Base-by-base conservation (phyloP, 2,113 vertebrate genomes). In the Seriola quinqueradiata region DNA sequence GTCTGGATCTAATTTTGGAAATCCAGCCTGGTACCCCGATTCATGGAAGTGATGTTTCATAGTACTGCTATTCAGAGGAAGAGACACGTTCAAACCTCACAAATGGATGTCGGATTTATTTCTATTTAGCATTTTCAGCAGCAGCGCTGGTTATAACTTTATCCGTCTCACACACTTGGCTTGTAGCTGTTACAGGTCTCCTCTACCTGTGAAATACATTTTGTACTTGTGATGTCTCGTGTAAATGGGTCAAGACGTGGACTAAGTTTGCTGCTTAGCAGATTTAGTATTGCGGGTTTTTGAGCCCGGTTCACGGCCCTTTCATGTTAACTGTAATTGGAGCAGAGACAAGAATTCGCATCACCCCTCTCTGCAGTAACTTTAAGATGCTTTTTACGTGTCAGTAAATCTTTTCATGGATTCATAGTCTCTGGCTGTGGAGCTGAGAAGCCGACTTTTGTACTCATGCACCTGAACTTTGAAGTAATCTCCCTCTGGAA, bases 1-100 rank as follows among this genome's bases (percentile, higher is more conserved):
- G 71, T 72, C 57, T 50, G 50, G 10, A 42, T 91, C 87, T 88
- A 87, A 87, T 82, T 90, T 84, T 89, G 76, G 91, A 86, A 60
- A 77, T 32, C 52, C 42, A 23, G 76, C 69, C 82, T n/a, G 44
- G 65, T 44, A 36, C 66, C 44, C 73, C 52, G 71, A 60, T 89
- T 91, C 83, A 79, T 10, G 70, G 74, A 84, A 79, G 23, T 46
- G 58, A 50, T 23, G 19, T 73, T 77, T 74, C 52, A 46, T 8
- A 11, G 70, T 70, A 25, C 34, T 40, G 73, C 55, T 75, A 57
- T 63, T 85, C 66, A 67, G 57, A 21, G 73, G 59, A 57, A 17
- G 50, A 25, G 58, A 17, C 36, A n/a, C 4, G 25, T 28, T 60
- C 46, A 75, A n/a, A 57, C 61, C 48, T 71, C 55, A 16, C 42